Base-by-base conservation (phyloP, 2,888 invertebrate species). In the Heliconius ethilla region DNA sequence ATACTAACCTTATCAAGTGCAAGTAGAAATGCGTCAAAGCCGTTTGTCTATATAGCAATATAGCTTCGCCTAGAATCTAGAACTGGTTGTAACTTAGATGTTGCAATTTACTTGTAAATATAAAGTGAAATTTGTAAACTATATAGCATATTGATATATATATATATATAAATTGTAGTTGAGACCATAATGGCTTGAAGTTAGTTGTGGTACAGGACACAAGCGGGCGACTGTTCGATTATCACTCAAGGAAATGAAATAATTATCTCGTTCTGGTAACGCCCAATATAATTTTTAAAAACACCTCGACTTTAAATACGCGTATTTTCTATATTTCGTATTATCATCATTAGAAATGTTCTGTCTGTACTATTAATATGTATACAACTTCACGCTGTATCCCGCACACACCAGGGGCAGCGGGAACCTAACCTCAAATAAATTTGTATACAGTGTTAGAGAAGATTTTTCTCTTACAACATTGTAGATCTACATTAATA, bases 1-100 rank as follows among this genome's bases (percentile, higher is more conserved):
- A 55, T 70, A 22, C 70, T n/a, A 29, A 22, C 55, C 29, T 55
- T 70, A 70, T 70, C 29, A n/a, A 29, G 55, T 51, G 70, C 70
- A 29, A 22, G 29, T 55, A 70, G 29, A 55, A 55, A 55, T 67
- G 67, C 70, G 29, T 70, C 70, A 70, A 70, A 70, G 70, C 29
- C 70, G 70, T 70, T 29, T 55, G 55, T 70, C 55, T 70, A 70
- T 55, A 55, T 22, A 10, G 51, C 55, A 70, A 70, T 70, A 33
- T 70, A 29, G 70, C 27, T 70, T 27, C 45, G 33, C 65, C 33
- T 66, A 67, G 37, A 67, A 67, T 37, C 22, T 55, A 55, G 70
- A 55, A 29, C 13, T 22, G 13, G 11, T n/a, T 55, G 27, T 37
- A 59, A 55, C 72, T 59, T 72, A 59, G 72, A 18, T 59, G 59